Percentiles rank a stretch among this genome's conserved stretches.
Evolutionary conservation across 2,888 invertebrate species (phyloP).

Genomic region (Eulithis testata): DNA sequence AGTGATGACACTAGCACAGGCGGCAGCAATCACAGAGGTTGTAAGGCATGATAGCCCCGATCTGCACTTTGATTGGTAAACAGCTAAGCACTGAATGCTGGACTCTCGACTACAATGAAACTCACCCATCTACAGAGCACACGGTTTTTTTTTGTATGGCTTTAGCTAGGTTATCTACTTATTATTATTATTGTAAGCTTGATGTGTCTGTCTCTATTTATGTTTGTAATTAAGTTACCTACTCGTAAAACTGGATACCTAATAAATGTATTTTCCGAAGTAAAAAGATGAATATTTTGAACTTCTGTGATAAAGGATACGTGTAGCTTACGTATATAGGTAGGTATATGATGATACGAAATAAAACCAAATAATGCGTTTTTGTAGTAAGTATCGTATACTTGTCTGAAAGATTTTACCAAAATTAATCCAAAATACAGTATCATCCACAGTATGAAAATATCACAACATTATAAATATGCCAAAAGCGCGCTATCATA

Average conservation of each 20-base stretch:
- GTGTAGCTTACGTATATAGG: no score
- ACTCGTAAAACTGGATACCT: background rate
- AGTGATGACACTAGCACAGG: slow-evolving; percentile 53
- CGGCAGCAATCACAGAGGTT: slow-evolving; percentile 62
- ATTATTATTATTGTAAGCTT: slow-evolving; percentile 9
- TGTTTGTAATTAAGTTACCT: slow-evolving; percentile 9
- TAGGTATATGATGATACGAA: no score
- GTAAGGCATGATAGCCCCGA: slow-evolving; percentile 66
- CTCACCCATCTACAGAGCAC: slow-evolving; percentile 8
- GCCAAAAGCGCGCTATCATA: slow-evolving; percentile 78
- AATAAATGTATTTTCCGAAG: slow-evolving; percentile 10
- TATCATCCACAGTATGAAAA: slow-evolving; percentile 76
- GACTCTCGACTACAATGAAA: slow-evolving; percentile 11
- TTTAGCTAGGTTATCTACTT: slow-evolving; percentile 10
- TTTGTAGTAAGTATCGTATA: slow-evolving; percentile 72
- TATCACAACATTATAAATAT: slow-evolving; percentile 79
- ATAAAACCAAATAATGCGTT: slow-evolving; percentile 43
- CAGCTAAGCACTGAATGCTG: slow-evolving; percentile 12
- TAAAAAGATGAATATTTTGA: slow-evolving; percentile 32
- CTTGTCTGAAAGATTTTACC: slow-evolving; percentile 77
- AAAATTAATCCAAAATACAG: slow-evolving; percentile 78
- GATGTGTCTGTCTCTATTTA: slow-evolving; percentile 4
- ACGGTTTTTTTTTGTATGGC: slow-evolving; percentile 8
- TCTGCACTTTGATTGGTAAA: slow-evolving; percentile 61
- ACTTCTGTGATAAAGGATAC: no score